Percentiles rank a stretch among this genome's conserved stretches.
phyloP scores from a whole-genome alignment of 2,797 vertebrate species.

The Megaceryle alcyon region DNA sequence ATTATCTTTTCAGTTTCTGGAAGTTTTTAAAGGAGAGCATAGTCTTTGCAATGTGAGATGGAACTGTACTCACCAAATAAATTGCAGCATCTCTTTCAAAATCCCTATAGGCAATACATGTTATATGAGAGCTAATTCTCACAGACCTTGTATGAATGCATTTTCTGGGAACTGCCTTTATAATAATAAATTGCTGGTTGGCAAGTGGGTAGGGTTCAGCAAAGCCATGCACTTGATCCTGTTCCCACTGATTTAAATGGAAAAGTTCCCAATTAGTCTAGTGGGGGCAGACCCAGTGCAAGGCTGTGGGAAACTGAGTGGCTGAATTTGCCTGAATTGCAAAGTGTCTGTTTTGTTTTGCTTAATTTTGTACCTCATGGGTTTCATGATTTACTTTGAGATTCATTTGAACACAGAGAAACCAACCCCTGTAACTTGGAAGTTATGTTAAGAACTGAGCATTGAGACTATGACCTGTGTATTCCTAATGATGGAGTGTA shows the following conservation, averaged over 20 bases:
- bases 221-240: not conserved
- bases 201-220: slow-evolving; percentile 15
- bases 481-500: not conserved
- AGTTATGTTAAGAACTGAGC: not conserved
- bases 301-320: not conserved
- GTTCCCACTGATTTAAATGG: not conserved
- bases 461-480: not conserved
- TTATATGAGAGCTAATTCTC: slow-evolving; percentile 23
- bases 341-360: not conserved
- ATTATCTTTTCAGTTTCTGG: not conserved
- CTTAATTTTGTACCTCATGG: not conserved
- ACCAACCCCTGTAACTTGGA: not conserved
- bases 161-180: slow-evolving; percentile 46
- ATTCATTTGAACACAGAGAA: not conserved
- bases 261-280: slow-evolving; percentile 24
- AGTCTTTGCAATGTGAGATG: not conserved
- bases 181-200: slow-evolving; percentile 41
- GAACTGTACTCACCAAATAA: slow-evolving; percentile 17
- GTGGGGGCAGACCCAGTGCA: not conserved
- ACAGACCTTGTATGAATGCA: not conserved
- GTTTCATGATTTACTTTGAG: not conserved
- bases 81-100: slow-evolving; percentile 8
- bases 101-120: accelerated
- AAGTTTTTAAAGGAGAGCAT: not conserved
- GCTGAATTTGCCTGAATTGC: not conserved